Evolutionary conservation across 2,797 vertebrate genomes (phyloP).

Genomic region (Spea hammondii): DNA sequence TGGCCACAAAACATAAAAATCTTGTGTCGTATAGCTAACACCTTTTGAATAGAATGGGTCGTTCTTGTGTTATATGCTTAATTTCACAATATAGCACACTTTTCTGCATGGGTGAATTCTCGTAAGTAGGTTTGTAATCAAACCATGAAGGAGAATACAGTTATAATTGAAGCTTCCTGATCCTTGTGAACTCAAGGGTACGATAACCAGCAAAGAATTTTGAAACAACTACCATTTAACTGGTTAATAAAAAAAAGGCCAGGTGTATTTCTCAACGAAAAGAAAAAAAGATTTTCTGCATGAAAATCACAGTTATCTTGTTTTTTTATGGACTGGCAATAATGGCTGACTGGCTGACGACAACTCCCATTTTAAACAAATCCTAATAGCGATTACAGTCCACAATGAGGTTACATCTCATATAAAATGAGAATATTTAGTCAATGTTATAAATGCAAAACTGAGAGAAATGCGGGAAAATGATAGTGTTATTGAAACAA

Average conservation of each 20-base stretch:
- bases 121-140: conserved; percentile 42
- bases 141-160: conserved; percentile 28
- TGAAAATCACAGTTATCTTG: not conserved
- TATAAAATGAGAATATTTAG: not conserved
- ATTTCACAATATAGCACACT: conserved; percentile 44
- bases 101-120: conserved; percentile 38
- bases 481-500: too few species aligned
- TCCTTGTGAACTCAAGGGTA: conserved; percentile 6
- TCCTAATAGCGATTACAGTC: too few species aligned
- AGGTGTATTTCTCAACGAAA: not conserved
- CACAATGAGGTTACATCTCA: not conserved
- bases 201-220: not conserved
- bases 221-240: not conserved
- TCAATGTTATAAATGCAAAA: too few species aligned
- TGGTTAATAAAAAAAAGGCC: not conserved
- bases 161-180: conserved; percentile 10
- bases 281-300: not conserved
- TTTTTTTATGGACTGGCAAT: too few species aligned
- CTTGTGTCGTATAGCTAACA: conserved; percentile 35
- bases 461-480: too few species aligned
- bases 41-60: conserved; percentile 44
- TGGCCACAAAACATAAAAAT: conserved; percentile 32
- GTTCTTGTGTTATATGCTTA: conserved; percentile 43
- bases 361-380: too few species aligned
- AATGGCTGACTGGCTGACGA: too few species aligned